Percentiles rank a stretch among this genome's conserved stretches.
phyloP scores from a whole-genome alignment of 2,888 invertebrate genomes.

The Periphyllus acericola region DNA sequence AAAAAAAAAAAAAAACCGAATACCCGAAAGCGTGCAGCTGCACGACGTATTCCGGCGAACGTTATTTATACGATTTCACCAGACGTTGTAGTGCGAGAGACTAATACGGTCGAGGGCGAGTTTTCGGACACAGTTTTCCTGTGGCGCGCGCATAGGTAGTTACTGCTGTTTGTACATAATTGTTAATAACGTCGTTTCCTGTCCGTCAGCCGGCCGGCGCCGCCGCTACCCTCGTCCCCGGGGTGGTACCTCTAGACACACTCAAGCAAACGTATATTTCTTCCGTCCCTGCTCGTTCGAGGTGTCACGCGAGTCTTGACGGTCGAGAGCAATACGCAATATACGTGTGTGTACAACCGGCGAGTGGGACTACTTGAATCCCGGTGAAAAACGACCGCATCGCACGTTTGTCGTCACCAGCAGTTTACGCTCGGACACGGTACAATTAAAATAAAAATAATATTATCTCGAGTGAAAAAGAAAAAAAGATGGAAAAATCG shows the following conservation, averaged over 20 bases:
- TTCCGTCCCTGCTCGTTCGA: neutral
- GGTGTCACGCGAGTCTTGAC: conserved; percentile 28
- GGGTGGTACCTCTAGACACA: neutral
- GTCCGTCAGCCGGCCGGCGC: neutral
- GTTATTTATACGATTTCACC: neutral
- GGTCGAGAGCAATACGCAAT: neutral
- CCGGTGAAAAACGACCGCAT: conserved; percentile 22
- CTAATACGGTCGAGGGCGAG: neutral
- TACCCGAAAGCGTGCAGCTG: neutral
- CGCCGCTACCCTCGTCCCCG: neutral
- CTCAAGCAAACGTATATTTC: neutral
- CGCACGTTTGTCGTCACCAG: neutral
- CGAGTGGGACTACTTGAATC: conserved; percentile 23
- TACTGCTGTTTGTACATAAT: neutral
- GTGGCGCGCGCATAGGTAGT: no score
- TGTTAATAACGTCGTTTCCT: neutral
- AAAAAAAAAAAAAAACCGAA: neutral
- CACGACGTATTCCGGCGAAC: neutral
- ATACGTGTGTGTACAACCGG: neutral
- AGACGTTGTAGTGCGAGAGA: neutral
- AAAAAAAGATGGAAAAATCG: neutral
- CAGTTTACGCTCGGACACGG: neutral
- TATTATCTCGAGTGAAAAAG: neutral
- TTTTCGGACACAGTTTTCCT: no score
- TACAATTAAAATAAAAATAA: neutral